phyloP scores from a whole-genome alignment of 2,888 invertebrate genomes.

The Acleris literana region DNA sequence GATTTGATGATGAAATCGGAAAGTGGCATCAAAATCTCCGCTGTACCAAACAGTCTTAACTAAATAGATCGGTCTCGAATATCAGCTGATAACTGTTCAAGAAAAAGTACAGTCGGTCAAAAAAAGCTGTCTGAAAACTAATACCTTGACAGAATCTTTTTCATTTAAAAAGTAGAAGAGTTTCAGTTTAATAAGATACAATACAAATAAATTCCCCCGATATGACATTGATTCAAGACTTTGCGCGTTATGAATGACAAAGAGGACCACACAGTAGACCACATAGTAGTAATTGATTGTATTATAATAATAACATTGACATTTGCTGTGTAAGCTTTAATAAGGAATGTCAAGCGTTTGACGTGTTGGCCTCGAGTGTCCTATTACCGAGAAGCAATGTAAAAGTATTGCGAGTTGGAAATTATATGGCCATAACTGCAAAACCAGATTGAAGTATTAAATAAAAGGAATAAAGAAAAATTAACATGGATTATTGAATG shows the following conservation, averaged over 20 bases:
- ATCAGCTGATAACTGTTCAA: too few relatives aligned
- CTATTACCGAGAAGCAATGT: conserved; percentile 26
- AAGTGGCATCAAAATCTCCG: too few relatives aligned
- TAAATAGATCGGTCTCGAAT: too few relatives aligned
- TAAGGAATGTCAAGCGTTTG: conserved; percentile 32
- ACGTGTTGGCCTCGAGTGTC: conserved; percentile 26
- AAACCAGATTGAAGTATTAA: background rate
- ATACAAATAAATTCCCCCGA: too few relatives aligned
- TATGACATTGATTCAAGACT: background rate
- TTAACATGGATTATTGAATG: background rate
- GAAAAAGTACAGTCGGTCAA: too few relatives aligned
- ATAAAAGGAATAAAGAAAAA: background rate
- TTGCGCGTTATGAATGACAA: conserved; percentile 1
- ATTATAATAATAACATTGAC: conserved; percentile 24
- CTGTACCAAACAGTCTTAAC: too few relatives aligned
- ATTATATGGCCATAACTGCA: background rate
- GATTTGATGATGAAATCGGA: too few relatives aligned
- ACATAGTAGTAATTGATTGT: conserved; percentile 6
- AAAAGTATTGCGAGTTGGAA: conserved; percentile 6
- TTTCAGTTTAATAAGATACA: too few relatives aligned
- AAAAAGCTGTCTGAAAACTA: too few relatives aligned
- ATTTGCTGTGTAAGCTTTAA: conserved; percentile 33
- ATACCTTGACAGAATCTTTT: too few relatives aligned
- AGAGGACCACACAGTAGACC: conserved; percentile 30
- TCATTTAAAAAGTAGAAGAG: too few relatives aligned